Conservation (phyloP, 2,888 invertebrate genomes). For the Empis livida region DNA sequence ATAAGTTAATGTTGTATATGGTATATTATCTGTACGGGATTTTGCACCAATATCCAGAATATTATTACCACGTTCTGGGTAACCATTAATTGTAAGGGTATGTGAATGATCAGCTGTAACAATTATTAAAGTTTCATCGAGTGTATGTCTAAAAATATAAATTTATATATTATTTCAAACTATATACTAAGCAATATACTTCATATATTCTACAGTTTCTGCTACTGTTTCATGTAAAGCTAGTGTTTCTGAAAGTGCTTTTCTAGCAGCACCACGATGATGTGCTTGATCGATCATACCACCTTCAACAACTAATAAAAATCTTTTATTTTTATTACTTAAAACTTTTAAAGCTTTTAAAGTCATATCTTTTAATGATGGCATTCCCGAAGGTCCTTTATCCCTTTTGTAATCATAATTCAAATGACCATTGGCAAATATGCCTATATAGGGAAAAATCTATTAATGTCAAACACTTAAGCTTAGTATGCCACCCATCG, state of each 20-base stretch:
- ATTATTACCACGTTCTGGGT: slow-evolving; percentile 52
- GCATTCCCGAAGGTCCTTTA: slow-evolving; percentile 50
- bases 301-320: slow-evolving; percentile 68
- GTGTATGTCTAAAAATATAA: slow-evolving; percentile 17
- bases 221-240: slow-evolving; percentile 67
- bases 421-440: slow-evolving; percentile 71
- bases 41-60: slow-evolving; percentile 55
- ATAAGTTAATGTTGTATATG: slow-evolving; percentile 69
- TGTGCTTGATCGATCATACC: slow-evolving; percentile 79
- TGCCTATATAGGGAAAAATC: too few relatives aligned
- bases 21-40: slow-evolving; percentile 47
- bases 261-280: slow-evolving; percentile 65
- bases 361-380: slow-evolving; percentile 71
- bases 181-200: slow-evolving; percentile 15
- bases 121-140: slow-evolving; percentile 62
- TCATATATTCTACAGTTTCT: slow-evolving; percentile 46
- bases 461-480: too few relatives aligned
- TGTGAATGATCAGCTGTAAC: slow-evolving; percentile 81
- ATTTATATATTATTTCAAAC: neutral
- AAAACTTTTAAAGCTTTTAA: slow-evolving; percentile 59
- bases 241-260: slow-evolving; percentile 65
- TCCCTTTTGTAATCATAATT: slow-evolving; percentile 60
- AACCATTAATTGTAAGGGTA: slow-evolving; percentile 64
- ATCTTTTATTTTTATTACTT: slow-evolving; percentile 55
- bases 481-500: too few relatives aligned